A percentile compares a stretch with the other conserved stretches of the same genome.
phyloP scores from a whole-genome alignment of 2,797 vertebrate genomes.

The Hirundo rustica region DNA sequence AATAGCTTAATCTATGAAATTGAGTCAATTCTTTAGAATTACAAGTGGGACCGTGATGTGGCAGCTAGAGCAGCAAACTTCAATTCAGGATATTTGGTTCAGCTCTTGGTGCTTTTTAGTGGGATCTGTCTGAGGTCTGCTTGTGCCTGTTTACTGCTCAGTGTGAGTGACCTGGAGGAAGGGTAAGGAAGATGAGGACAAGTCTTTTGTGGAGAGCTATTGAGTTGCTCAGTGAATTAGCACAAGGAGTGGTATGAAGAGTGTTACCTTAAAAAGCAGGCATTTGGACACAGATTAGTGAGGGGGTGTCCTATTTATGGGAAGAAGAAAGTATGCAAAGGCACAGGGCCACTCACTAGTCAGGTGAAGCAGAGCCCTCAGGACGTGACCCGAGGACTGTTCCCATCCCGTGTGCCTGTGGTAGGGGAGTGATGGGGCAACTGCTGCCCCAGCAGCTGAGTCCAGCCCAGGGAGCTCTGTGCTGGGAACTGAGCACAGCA shows the following conservation, averaged over 20 bases:
- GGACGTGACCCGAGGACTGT: background rate
- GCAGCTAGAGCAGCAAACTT: background rate
- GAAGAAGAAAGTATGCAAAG: background rate
- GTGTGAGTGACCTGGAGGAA: background rate
- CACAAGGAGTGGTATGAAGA: background rate
- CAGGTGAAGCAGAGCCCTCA: background rate
- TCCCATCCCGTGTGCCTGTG: fast-evolving
- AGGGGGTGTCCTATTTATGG: background rate
- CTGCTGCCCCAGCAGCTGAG: background rate
- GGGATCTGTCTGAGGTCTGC: background rate
- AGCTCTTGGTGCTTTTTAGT: background rate
- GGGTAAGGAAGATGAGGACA: background rate
- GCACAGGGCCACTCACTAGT: background rate
- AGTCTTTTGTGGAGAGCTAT: background rate
- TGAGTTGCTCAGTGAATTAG: background rate
- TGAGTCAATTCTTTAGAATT: background rate
- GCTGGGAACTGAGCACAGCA: background rate
- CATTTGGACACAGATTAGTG: background rate
- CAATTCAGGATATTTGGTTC: background rate
- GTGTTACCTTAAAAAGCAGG: background rate
- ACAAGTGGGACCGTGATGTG: background rate
- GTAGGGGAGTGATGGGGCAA: fast-evolving
- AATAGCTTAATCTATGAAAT: conserved; percentile 29
- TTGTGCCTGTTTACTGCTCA: background rate
- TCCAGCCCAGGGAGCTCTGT: background rate